These are phyloP conservation scores for Eulacestoma nigropectus DNA, from an alignment of 2,113 vertebrate genomes.

Conservation along the genomic window DNA sequence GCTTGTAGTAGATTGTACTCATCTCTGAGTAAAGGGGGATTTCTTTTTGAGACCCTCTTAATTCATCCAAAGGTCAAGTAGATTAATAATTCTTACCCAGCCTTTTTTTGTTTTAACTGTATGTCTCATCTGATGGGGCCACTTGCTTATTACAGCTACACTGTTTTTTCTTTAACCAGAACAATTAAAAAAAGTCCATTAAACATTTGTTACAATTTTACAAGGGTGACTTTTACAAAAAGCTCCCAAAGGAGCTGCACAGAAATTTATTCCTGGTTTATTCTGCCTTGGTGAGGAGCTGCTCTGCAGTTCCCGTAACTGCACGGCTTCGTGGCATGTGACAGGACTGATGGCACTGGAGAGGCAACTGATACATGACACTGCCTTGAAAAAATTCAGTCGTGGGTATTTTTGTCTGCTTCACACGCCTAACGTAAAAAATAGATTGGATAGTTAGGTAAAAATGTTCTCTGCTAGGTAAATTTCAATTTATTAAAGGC, in stretches of 20 bases:
- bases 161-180: neutral
- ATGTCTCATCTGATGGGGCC: neutral
- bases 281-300: neutral
- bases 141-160: neutral
- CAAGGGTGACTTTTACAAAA: neutral
- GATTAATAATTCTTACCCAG: neutral
- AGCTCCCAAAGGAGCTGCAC: neutral
- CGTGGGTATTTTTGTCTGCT: neutral
- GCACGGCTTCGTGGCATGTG: fast-evolving
- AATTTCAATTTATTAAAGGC: neutral
- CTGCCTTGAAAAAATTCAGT: neutral
- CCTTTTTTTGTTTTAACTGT: neutral
- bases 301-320: neutral
- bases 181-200: neutral
- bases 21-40: neutral
- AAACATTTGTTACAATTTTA: neutral
- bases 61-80: neutral
- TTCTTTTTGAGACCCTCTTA: neutral
- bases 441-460: neutral
- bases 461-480: neutral
- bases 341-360: neutral
- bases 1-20: neutral
- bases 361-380: neutral
- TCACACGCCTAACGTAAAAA: neutral
- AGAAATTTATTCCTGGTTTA: neutral